Conservation (phyloP, 2,113 vertebrate species). For the Salvelinus fontinalis region DNA sequence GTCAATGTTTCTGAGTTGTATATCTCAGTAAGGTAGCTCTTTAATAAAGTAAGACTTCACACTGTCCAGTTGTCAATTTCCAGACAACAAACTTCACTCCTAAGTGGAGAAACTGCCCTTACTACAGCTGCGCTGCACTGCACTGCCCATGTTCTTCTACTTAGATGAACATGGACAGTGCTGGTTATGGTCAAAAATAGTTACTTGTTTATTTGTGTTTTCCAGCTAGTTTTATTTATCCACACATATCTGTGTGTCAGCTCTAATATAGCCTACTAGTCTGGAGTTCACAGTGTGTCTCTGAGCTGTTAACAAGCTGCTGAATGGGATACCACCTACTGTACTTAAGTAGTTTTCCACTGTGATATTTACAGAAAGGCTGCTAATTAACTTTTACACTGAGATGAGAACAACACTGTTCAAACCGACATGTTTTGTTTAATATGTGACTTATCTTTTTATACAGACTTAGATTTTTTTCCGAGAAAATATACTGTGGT, state of each 20-base stretch:
- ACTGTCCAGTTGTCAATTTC: not conserved
- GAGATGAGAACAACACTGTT: not conserved
- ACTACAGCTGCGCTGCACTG: not conserved
- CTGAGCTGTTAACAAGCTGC: conserved; percentile 47
- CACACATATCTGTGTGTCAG: not conserved
- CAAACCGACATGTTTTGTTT: not conserved
- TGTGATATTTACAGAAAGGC: conserved; percentile 52
- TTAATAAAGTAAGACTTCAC: not conserved
- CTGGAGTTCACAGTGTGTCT: conserved; percentile 15
- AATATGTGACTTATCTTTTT: not conserved
- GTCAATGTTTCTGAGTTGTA: not conserved
- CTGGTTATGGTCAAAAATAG: not conserved
- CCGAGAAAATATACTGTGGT: too few species aligned
- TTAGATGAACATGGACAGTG: not conserved
- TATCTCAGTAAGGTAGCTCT: not conserved
- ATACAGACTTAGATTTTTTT: too few species aligned
- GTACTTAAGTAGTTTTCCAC: conserved; percentile 47
- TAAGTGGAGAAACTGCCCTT: not conserved
- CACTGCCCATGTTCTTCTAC: too few species aligned
- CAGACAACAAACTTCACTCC: not conserved
- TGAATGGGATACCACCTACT: conserved; percentile 49
- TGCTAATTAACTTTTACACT: conserved; percentile 46
- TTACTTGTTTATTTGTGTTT: not conserved
- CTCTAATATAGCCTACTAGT: not conserved
- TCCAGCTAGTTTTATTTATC: not conserved